A percentile compares a stretch with the other conserved stretches of the same genome.
Evolutionary conservation across 2,888 invertebrate species (phyloP).

Genomic region (Drosophila mayaguana): DNA sequence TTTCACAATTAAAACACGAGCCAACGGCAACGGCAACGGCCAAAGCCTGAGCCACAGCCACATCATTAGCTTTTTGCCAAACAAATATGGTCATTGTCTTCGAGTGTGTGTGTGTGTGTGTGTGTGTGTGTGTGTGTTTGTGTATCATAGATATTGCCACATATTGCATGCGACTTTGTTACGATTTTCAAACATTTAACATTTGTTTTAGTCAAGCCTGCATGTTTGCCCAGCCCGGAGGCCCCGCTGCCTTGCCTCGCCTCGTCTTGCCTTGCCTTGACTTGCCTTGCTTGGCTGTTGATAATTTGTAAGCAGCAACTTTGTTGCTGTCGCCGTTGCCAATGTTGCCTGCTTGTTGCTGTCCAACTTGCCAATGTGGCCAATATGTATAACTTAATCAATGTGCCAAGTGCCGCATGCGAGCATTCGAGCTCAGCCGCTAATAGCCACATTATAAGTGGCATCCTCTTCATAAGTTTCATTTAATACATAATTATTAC

Average conservation of each 20-base stretch:
- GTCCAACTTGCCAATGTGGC: constrained; percentile 53
- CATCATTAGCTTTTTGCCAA: constrained; percentile 74
- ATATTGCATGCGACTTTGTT: constrained; percentile 68
- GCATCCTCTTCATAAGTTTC: neutral
- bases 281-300: constrained; percentile 54
- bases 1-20: constrained; percentile 74
- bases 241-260: constrained; percentile 11
- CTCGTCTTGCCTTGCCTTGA: constrained; percentile 48
- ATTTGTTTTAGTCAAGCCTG: constrained; percentile 67
- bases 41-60: constrained; percentile 39
- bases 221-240: constrained; percentile 66
- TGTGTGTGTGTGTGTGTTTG: constrained; percentile 19
- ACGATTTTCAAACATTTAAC: constrained; percentile 73
- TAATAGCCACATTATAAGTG: constrained; percentile 22
- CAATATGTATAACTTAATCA: constrained; percentile 60
- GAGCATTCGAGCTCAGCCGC: constrained; percentile 4
- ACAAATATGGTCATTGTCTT: constrained; percentile 72
- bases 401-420: constrained; percentile 31
- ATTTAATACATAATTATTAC: neutral
- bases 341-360: constrained; percentile 55
- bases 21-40: constrained; percentile 9
- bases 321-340: constrained; percentile 39
- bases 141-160: constrained; percentile 56
- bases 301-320: constrained; percentile 71
- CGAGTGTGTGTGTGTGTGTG: constrained; percentile 17